Conservation (phyloP, 2,797 vertebrate genomes). For the Cossypha heuglini region DNA sequence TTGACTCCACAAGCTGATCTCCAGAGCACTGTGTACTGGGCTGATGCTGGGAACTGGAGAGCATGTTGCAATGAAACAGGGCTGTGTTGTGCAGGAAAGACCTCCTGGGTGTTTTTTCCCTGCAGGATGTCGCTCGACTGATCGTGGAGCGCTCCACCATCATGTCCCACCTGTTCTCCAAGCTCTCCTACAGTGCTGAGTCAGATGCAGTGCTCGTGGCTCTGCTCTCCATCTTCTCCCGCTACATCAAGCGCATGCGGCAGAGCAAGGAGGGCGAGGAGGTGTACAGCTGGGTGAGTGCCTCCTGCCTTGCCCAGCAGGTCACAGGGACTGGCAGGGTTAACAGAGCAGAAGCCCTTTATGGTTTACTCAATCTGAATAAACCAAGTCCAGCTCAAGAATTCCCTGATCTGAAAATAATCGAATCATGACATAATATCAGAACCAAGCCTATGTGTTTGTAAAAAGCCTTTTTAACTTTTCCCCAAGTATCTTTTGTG, state of each 20-base stretch:
- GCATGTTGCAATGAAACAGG: no score
- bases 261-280: slow-evolving; percentile 98
- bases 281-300: slow-evolving; percentile 95
- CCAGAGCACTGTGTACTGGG: neutral
- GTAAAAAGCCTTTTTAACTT: neutral
- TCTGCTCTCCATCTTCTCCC: slow-evolving; percentile 89
- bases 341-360: neutral
- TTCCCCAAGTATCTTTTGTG: neutral
- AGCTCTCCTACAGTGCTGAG: slow-evolving; percentile 84
- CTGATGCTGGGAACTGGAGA: neutral
- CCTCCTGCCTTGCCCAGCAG: neutral
- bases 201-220: slow-evolving; percentile 88
- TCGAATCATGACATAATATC: neutral
- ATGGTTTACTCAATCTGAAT: neutral
- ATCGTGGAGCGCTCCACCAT: slow-evolving; percentile 98
- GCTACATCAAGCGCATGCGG: slow-evolving; percentile 92
- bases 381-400: neutral
- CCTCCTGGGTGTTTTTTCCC: neutral
- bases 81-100: neutral
- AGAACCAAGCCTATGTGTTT: neutral
- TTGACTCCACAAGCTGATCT: neutral
- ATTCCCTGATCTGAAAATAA: neutral
- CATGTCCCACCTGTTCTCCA: slow-evolving; percentile 96
- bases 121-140: slow-evolving; percentile 91
- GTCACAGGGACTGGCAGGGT: neutral